Evolutionary conservation across 1,140 invertebrate genomes (phyloP).

Genomic region (Marisa cornuarietis): DNA sequence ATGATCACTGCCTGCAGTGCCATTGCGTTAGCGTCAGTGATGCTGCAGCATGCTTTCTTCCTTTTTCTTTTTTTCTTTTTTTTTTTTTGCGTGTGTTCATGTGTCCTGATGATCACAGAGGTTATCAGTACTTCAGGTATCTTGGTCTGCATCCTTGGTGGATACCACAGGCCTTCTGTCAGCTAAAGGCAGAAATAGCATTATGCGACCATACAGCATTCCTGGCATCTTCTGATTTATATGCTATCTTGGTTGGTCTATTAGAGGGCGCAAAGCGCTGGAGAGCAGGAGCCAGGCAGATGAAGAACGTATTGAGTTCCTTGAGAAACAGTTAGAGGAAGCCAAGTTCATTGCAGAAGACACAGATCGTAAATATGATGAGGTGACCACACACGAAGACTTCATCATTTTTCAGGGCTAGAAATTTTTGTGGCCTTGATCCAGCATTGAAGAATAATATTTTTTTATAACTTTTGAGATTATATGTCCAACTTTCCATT

Average conservation of each 20-base stretch:
- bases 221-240: slow-evolving; percentile 2
- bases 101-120: no score
- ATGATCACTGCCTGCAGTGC: no score
- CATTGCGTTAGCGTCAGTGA: no score
- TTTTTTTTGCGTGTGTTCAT: no score
- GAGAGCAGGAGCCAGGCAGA: slow-evolving; percentile 87
- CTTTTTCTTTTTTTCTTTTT: no score
- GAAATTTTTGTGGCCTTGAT: neutral
- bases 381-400: slow-evolving; percentile 75
- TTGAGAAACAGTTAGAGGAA: slow-evolving; percentile 99
- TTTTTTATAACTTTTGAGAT: no score
- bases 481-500: no score
- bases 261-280: slow-evolving; percentile 58
- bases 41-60: no score
- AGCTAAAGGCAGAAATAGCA: no score
- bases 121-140: neutral
- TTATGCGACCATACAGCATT: neutral
- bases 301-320: slow-evolving; percentile 98
- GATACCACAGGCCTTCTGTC: neutral
- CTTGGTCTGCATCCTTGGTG: neutral
- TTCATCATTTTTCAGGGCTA: neutral
- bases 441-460: no score
- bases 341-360: slow-evolving; percentile 99
- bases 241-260: slow-evolving; percentile 18
- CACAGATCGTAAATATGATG: slow-evolving; percentile 99